A percentile compares a stretch with the other conserved stretches of the same genome.
Evolutionary conservation across 2,797 vertebrate species (phyloP).

Genomic region (Propithecus perrieri): DNA sequence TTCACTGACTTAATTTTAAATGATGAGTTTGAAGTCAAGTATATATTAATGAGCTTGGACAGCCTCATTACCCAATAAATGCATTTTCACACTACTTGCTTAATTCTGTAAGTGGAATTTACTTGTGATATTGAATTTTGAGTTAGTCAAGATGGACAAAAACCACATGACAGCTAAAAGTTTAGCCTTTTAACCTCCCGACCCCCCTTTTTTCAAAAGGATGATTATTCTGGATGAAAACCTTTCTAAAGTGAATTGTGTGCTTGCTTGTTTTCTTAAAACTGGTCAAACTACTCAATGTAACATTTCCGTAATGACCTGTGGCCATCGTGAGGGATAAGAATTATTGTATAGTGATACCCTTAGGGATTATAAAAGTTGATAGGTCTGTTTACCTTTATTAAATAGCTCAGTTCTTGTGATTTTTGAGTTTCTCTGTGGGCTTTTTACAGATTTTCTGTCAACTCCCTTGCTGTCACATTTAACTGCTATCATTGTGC

Average conservation of each 20-base stretch:
- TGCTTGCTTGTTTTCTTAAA: neutral
- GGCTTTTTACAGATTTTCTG: slow-evolving; percentile 47
- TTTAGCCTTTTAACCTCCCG: neutral
- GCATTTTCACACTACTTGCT: neutral
- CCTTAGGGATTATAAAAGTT: neutral
- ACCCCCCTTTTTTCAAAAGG: neutral
- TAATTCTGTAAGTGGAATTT: neutral
- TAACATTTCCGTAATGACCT: neutral
- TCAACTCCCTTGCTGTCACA: neutral
- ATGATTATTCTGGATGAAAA: neutral
- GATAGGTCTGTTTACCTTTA: neutral
- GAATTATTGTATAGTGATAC: neutral
- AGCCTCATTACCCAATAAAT: neutral
- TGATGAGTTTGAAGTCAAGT: neutral
- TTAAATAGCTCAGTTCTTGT: neutral
- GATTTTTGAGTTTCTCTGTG: neutral
- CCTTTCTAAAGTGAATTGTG: neutral
- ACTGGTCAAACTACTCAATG: neutral
- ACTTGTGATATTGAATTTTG: neutral
- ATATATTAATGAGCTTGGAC: neutral
- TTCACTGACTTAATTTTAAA: neutral
- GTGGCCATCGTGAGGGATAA: neutral
- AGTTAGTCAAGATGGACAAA: neutral
- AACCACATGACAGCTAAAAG: neutral
- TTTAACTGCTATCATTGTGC: neutral